A percentile compares a stretch with the other conserved stretches of the same genome.
phyloP scores from a whole-genome alignment of 2,888 invertebrate genomes.

The Mesorhabditis sp. region DNA sequence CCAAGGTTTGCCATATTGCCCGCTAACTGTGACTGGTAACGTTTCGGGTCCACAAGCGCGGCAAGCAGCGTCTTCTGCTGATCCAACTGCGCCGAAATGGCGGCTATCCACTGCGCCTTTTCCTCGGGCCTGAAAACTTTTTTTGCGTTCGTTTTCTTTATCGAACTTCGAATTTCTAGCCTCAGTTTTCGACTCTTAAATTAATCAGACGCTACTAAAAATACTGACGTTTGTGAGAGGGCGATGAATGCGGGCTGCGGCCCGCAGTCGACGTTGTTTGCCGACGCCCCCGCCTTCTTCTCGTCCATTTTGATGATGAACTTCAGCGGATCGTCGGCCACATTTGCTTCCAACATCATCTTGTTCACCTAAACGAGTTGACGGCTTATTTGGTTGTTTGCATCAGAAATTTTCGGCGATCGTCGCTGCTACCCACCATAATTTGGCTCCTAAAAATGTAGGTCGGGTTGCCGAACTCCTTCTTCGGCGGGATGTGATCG shows the following conservation, averaged over 20 bases:
- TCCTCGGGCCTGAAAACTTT: not conserved
- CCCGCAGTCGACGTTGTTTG: not conserved
- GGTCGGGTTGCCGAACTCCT: constrained; percentile 81
- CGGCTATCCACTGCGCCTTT: constrained; percentile 56
- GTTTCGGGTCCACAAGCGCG: constrained; percentile 82
- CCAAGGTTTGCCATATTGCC: constrained; percentile 39
- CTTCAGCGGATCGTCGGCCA: constrained; percentile 69
- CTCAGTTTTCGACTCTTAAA: not conserved
- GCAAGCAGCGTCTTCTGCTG: constrained; percentile 88
- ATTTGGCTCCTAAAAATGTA: constrained; percentile 93
- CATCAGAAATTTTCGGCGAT: too few species aligned
- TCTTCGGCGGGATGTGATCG: constrained; percentile 79
- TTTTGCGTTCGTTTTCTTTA: not conserved
- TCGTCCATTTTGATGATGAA: constrained; percentile 76
- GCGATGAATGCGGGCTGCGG: constrained; percentile 76
- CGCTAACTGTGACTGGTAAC: constrained; percentile 45
- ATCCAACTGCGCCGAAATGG: constrained; percentile 80
- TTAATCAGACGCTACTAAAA: constrained; percentile 60
- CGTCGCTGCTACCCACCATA: constrained; percentile 69
- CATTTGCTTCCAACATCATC: constrained; percentile 68
- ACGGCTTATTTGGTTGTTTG: too few species aligned
- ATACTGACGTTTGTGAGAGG: constrained; percentile 73
- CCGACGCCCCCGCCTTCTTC: constrained; percentile 3
- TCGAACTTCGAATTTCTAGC: not conserved
- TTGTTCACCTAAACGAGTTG: constrained; percentile 78